Evolutionary conservation across 2,797 vertebrate species (phyloP), one percentile per base, ranked within the genome.

Genomic region (Acrossocheilus wenchowensis): DNA sequence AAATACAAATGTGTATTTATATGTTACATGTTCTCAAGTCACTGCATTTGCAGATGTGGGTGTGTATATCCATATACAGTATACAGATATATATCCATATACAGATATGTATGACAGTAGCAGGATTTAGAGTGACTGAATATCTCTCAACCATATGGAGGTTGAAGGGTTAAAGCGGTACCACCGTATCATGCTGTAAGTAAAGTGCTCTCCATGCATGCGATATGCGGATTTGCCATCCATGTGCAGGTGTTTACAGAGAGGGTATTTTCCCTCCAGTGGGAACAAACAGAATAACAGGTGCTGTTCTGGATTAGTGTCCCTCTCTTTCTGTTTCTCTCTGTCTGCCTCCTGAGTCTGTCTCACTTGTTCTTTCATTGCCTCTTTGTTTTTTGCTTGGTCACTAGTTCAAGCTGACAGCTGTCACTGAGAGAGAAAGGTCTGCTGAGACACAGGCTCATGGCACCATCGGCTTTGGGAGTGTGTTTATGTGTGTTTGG

Each of bases 361-460:
- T 85, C 60, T 45, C 82, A 14, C 73, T 80, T 62, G 36, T 41
- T 62, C 23, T 88, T 75, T 75, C 72, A 30, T 41, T 86, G 71
- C 17, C 30, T 81, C 41, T 62, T 62, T 66, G 45, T 77, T 50
- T 84, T 66, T 84, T 68, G 45, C 74, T 69, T 78, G 62, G 74
- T 78, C 73, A 84, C 74, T 83, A 69, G 81, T 79, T 87, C 81
- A 79, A 52, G 54, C 83, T 64, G 72, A 78, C 83, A 82, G 87
- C 79, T 85, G 83, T 81, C 79, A 41, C 36, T 50, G 73, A 41
- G 52, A 68, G 73, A 45, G 64, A 69, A 64, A 57, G 39, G 26
- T 78, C 50, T 48, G 41, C 57, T 78, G 79, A 86, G 79, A 73
- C 64, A 41, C 43, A 86, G 62, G 43, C 43, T 83, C 69, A n/a